phyloP scores from a whole-genome alignment of 2,888 invertebrate genomes.

The Unio pictorum region DNA sequence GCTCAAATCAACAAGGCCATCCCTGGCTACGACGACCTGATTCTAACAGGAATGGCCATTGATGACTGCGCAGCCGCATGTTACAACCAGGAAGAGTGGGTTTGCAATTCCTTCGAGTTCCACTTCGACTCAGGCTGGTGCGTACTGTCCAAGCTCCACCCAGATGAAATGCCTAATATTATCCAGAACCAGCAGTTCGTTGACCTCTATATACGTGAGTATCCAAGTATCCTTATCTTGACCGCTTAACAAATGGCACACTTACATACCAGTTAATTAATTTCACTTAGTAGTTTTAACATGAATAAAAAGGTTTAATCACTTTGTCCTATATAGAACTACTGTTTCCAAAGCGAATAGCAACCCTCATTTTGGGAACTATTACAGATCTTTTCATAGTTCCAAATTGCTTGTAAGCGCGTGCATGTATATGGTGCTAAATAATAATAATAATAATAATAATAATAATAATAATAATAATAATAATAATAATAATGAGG shows the following conservation, averaged over 20 bases:
- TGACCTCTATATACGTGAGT: slow-evolving; percentile 55
- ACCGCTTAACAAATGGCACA: neutral
- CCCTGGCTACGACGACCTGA: slow-evolving; percentile 38
- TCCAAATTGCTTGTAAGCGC: no score
- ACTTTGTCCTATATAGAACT: neutral
- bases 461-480: no score
- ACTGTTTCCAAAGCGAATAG: no score
- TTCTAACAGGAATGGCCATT: slow-evolving; percentile 46
- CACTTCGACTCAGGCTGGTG: slow-evolving; percentile 49
- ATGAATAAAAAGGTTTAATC: neutral
- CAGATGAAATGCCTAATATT: slow-evolving; percentile 42
- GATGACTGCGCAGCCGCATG: slow-evolving; percentile 57
- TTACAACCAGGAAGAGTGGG: slow-evolving; percentile 36
- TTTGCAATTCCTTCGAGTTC: slow-evolving; percentile 56
- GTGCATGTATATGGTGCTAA: no score
- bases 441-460: no score
- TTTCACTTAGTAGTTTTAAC: no score
- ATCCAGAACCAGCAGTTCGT: slow-evolving; percentile 25
- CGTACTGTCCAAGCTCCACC: slow-evolving; percentile 45
- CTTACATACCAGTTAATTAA: no score
- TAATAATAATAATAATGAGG: no score
- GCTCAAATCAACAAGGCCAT: slow-evolving; percentile 38
- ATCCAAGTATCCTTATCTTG: neutral
- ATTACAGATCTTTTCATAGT: no score
- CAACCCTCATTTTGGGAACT: no score